Evolutionary conservation across 2,113 vertebrate species (phyloP).

Genomic region (Acinonyx jubatus): DNA sequence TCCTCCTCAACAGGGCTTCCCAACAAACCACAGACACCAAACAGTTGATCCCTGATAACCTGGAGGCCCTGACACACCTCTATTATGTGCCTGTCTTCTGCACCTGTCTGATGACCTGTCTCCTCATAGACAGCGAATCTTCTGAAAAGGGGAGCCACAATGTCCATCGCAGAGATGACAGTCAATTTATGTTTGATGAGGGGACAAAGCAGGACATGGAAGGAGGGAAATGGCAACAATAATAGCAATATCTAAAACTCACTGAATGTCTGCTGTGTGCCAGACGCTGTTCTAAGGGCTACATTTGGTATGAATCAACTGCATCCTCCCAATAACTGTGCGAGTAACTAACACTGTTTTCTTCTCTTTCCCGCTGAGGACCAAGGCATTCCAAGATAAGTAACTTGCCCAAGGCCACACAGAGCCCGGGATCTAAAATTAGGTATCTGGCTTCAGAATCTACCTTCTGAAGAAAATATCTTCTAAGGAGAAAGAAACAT

Average conservation of each 20-base stretch:
- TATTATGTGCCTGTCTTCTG: neutral
- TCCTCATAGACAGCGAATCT: neutral
- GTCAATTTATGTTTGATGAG: neutral
- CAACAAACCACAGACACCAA: neutral
- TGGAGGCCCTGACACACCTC: rapidly evolving
- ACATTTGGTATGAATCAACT: neutral
- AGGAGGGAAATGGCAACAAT: neutral
- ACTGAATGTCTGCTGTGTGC: neutral
- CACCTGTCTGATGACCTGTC: neutral
- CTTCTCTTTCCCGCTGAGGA: neutral
- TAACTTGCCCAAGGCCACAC: neutral
- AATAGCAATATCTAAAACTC: neutral
- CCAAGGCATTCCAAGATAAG: neutral
- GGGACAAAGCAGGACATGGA: neutral
- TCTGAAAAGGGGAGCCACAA: neutral
- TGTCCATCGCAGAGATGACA: neutral
- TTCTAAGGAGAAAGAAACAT: neutral
- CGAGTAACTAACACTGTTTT: neutral
- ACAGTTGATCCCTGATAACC: neutral
- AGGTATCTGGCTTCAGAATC: neutral
- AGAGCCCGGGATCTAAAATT: neutral
- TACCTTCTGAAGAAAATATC: neutral
- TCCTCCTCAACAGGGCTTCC: neutral
- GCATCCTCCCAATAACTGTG: neutral
- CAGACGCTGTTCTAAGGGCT: neutral